Evolutionary conservation across 2,113 vertebrate genomes (phyloP).

Genomic region (Saccopteryx leptura): DNA sequence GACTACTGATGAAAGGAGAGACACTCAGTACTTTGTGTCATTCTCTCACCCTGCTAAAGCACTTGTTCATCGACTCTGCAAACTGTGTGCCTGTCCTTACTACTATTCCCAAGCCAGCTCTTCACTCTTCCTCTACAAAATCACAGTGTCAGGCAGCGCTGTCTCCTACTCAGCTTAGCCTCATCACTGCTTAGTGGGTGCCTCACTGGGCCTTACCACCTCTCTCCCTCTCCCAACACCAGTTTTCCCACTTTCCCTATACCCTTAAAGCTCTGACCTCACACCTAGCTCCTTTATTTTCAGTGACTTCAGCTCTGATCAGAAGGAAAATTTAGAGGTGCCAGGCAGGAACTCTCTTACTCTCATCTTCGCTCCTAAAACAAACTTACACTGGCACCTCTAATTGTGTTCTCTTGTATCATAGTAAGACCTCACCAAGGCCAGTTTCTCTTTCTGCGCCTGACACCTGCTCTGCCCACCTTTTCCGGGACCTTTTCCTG

Average conservation of each 20-base stretch:
- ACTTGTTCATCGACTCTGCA: neutral
- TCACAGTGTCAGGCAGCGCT: neutral
- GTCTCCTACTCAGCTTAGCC: neutral
- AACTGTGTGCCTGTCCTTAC: neutral
- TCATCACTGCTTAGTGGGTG: neutral
- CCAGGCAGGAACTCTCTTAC: neutral
- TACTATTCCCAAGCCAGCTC: neutral
- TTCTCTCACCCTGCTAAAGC: neutral
- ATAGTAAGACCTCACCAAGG: neutral
- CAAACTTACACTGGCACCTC: neutral
- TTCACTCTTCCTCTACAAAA: neutral
- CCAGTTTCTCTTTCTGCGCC: neutral
- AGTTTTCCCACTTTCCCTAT: neutral
- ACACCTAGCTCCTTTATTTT: neutral
- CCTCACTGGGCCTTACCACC: neutral
- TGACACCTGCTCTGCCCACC: neutral
- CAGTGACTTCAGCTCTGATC: neutral
- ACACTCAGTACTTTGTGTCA: neutral
- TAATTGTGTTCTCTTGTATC: neutral
- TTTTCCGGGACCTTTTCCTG: neutral
- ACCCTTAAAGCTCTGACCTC: neutral
- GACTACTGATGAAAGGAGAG: neutral
- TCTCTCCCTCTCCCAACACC: rapidly evolving
- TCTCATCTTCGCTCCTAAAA: neutral
- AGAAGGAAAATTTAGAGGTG: neutral